These are phyloP conservation scores for Aythya baeri DNA, from an alignment of 2,113 vertebrate genomes.

Conservation along the genomic window DNA sequence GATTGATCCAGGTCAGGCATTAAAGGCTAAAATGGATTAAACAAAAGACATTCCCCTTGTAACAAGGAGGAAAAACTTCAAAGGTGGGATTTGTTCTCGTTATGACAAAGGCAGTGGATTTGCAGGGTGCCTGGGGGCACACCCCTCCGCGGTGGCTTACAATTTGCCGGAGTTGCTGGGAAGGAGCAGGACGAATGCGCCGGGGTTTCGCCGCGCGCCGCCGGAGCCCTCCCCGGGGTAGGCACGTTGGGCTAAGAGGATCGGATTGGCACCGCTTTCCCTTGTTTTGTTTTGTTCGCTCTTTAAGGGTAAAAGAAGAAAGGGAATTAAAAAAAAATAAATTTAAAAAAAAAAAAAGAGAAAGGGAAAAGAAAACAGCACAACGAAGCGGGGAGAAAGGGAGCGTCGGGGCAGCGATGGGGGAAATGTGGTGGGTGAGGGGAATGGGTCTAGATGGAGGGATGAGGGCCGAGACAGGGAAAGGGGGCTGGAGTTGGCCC, in stretches of 20 bases:
- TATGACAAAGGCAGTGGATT: slow-evolving; percentile 83
- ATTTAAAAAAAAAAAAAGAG: no score
- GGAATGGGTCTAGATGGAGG: background rate
- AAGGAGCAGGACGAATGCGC: slow-evolving; percentile 30
- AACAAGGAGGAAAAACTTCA: slow-evolving; percentile 84
- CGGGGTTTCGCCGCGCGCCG: background rate
- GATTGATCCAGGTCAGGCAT: slow-evolving; percentile 84
- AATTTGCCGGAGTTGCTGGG: slow-evolving; percentile 70
- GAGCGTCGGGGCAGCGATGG: background rate
- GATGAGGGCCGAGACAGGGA: background rate
- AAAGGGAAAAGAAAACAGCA: accelerated
- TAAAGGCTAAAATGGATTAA: slow-evolving; percentile 88
- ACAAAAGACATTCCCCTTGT: slow-evolving; percentile 83
- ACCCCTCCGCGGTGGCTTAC: slow-evolving; percentile 79
- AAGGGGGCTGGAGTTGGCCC: background rate
- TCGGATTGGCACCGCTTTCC: slow-evolving; percentile 47
- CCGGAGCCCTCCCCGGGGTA: slow-evolving; percentile 54
- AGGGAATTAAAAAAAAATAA: no score
- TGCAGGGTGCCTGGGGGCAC: slow-evolving; percentile 76
- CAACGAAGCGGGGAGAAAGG: background rate
- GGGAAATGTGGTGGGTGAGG: background rate
- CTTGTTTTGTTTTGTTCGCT: slow-evolving; percentile 50
- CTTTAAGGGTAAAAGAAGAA: background rate
- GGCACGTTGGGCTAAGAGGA: slow-evolving; percentile 67
- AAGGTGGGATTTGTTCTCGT: slow-evolving; percentile 84